Evolutionary conservation across 2,113 vertebrate genomes (phyloP).

Genomic region (Hirundichthys speculiger): DNA sequence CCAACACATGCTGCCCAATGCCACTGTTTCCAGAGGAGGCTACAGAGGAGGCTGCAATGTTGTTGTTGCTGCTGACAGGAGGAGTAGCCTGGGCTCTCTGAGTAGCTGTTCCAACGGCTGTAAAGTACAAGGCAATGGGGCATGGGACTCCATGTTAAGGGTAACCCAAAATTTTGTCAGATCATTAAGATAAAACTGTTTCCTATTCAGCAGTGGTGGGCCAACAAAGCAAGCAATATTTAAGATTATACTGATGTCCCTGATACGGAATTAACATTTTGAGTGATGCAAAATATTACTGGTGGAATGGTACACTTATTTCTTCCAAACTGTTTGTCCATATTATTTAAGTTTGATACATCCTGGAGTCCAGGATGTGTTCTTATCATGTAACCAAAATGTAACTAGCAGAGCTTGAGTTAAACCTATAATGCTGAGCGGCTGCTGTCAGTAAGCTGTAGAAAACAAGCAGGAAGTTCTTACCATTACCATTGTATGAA

Average conservation of each 20-base stretch:
- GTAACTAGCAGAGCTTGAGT: background rate
- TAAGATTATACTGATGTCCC: background rate
- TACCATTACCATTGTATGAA: too few species aligned
- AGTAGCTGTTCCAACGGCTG: slow-evolving; percentile 87
- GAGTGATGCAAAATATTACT: too few species aligned
- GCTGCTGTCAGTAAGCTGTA: background rate
- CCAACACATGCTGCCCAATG: slow-evolving; percentile 84
- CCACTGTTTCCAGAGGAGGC: slow-evolving; percentile 76
- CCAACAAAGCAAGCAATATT: slow-evolving; percentile 8
- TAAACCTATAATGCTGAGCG: background rate
- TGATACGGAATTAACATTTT: too few species aligned
- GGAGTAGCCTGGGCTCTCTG: slow-evolving; percentile 87
- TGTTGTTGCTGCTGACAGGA: slow-evolving; percentile 69
- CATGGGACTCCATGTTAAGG: slow-evolving; percentile 73
- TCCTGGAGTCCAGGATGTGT: too few species aligned
- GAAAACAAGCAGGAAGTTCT: background rate
- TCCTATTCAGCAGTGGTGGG: slow-evolving; percentile 38
- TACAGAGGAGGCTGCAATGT: slow-evolving; percentile 71
- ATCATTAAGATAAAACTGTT: slow-evolving; percentile 25
- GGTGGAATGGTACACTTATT: too few species aligned
- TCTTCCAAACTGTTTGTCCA: too few species aligned
- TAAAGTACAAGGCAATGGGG: slow-evolving; percentile 85
- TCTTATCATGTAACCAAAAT: too few species aligned
- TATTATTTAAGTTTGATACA: too few species aligned
- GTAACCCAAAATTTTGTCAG: slow-evolving; percentile 44